Base-by-base conservation (phyloP, 2,113 vertebrate genomes). In the Clinocottus analis region DNA sequence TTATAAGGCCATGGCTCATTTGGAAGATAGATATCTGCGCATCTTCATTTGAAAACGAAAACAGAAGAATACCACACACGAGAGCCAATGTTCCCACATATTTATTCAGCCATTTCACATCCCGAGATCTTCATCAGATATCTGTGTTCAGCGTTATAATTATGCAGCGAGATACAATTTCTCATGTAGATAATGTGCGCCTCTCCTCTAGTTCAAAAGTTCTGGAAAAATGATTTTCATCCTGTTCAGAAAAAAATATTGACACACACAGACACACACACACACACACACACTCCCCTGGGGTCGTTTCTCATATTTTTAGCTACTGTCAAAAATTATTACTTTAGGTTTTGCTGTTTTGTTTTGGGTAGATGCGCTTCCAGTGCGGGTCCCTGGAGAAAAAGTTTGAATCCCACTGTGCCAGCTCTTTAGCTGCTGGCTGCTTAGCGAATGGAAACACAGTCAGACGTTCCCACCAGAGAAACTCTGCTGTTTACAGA, bases 321-420 rank as follows among this genome's bases (percentile, higher is more conserved):
- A 90, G 90, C 84, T 73, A 41, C 84, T 91, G 90, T 87, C 85
- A 89, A 79, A 84, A 89, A 83, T 75, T 71, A 83, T 89, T 86
- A 86, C 82, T 89, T 88, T 83, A 68, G 64, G 79, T 85, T 81
- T 75, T 33, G 41, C 55, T 82, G 76, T 63, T 78, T 79, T 78
- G 82, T 88, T 90, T 88, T 75, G 85, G 61, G 77, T 75, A 72
- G 76, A 85, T 87, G 85, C 83, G 90, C 85, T 90, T 85, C 80
- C 76, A 87, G 60, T 79, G 76, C 5, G 77, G 27, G 61, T 91
- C 90, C 88, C 88, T 79, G 85, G 91, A 90, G 91, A 89, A 79
- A 79, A 73, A 83, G 87, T 82, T 77, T 79, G 87, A 90, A 85
- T 90, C 87, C 86, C 88, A 83, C 29, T 45, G 87, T 31, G 65